Percentiles rank a stretch among this genome's conserved stretches.
Conservation (phyloP, 2,888 invertebrate species). For the Salticus scenicus region DNA sequence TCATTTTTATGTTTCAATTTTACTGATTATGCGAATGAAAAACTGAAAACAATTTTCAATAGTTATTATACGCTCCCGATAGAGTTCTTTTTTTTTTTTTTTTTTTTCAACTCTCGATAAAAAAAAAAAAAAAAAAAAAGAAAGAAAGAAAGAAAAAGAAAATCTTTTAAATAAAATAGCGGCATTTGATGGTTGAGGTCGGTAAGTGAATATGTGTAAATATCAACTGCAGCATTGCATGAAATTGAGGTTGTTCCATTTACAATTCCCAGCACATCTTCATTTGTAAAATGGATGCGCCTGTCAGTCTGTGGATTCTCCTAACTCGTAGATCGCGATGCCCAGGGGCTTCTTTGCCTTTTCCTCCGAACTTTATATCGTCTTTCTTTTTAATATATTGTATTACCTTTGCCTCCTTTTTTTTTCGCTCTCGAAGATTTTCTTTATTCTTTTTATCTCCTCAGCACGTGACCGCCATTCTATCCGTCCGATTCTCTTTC, state of each 20-base stretch:
- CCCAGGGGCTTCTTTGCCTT: not conserved
- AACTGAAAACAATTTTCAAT: too few species aligned
- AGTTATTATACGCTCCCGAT: too few species aligned
- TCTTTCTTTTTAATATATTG: slow-evolving; percentile 26
- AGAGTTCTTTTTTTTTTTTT: not conserved
- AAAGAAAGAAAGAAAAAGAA: not conserved
- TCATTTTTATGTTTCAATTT: too few species aligned
- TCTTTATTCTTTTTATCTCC: not conserved
- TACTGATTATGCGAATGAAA: too few species aligned
- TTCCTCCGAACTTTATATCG: not conserved
- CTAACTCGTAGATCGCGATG: not conserved
- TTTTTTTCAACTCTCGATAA: not conserved
- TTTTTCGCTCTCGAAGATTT: not conserved
- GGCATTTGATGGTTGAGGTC: too few species aligned
- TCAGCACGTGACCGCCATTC: slow-evolving; percentile 57
- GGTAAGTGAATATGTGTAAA: not conserved
- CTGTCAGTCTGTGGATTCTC: not conserved
- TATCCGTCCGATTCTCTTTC: slow-evolving; percentile 48
- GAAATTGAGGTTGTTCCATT: not conserved
- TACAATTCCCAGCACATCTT: slow-evolving; percentile 4
- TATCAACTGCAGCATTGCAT: not conserved
- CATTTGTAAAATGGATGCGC: slow-evolving; percentile 3
- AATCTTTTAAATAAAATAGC: too few species aligned
- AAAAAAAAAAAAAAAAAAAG: slow-evolving; percentile 3
- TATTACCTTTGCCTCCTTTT: not conserved